Evolutionary conservation across 2,888 invertebrate genomes (phyloP).

Genomic region (Hedya salicella): DNA sequence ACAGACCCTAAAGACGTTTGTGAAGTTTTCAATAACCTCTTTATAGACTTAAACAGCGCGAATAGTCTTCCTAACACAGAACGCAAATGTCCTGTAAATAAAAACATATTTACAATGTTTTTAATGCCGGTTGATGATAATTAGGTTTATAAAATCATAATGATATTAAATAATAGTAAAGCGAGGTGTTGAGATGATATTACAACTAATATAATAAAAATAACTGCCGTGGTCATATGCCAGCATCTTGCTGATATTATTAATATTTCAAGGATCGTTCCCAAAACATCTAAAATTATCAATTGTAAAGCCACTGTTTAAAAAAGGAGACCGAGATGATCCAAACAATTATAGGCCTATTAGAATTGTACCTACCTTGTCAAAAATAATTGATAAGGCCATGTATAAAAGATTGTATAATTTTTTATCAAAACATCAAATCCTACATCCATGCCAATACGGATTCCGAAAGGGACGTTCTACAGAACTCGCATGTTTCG

Average conservation of each 20-base stretch:
- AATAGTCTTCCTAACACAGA: not conserved
- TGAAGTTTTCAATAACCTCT: not conserved
- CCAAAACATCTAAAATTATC: not conserved
- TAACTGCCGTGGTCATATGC: not conserved
- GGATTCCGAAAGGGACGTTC: too few relatives aligned
- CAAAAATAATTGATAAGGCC: too few relatives aligned
- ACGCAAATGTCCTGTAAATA: not conserved
- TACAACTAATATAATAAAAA: conserved; percentile 2
- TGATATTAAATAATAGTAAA: not conserved
- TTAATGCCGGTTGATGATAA: not conserved
- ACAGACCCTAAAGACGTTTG: not conserved
- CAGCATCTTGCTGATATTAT: not conserved
- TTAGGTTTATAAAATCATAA: conserved; percentile 3
- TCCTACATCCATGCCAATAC: not conserved
- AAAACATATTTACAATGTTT: not conserved
- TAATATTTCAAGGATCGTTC: not conserved
- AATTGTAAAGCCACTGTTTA: too few relatives aligned
- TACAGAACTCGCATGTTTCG: conserved; percentile 4
- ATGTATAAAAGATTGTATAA: not conserved
- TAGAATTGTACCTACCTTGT: too few relatives aligned
- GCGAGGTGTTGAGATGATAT: not conserved
- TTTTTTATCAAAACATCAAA: not conserved
- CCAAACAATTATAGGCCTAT: too few relatives aligned
- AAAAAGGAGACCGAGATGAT: too few relatives aligned
- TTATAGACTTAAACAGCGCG: too few relatives aligned